Evolutionary conservation across 2,113 vertebrate genomes (phyloP).

Genomic region (Microtus richardsoni): DNA sequence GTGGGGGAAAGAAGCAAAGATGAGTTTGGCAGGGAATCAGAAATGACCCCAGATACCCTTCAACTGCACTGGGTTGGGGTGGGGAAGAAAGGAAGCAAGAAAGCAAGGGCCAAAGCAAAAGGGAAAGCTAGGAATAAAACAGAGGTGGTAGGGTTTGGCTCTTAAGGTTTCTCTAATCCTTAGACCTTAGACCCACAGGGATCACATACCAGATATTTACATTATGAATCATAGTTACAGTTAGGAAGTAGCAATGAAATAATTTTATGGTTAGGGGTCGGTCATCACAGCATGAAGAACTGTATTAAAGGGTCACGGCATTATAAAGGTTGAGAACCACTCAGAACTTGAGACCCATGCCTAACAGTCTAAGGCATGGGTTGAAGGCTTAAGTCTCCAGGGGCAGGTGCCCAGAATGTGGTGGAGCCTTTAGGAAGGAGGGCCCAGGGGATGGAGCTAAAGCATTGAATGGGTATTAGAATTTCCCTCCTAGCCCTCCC

Average conservation of each 20-base stretch:
- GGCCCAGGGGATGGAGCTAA: neutral
- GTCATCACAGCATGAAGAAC: neutral
- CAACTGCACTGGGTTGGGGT: conserved; percentile 43
- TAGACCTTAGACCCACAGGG: neutral
- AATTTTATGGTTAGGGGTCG: neutral
- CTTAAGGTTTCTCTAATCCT: neutral
- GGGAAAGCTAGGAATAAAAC: accelerated
- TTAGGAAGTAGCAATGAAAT: neutral
- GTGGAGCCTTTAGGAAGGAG: neutral
- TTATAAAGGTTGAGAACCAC: neutral
- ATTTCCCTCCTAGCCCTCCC: neutral
- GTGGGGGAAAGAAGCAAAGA: conserved; percentile 57
- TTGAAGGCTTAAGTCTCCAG: neutral
- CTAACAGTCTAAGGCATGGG: neutral
- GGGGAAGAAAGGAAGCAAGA: conserved; percentile 67
- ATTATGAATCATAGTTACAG: neutral
- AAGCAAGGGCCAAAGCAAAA: neutral
- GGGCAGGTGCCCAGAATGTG: neutral
- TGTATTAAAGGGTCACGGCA: neutral
- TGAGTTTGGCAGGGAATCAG: conserved; percentile 3
- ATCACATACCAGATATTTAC: neutral
- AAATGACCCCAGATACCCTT: neutral
- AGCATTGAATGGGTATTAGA: neutral
- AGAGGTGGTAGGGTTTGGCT: neutral
- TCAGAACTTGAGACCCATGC: neutral